phyloP scores from a whole-genome alignment of 2,888 invertebrate genomes.

The Furcula furcula region DNA sequence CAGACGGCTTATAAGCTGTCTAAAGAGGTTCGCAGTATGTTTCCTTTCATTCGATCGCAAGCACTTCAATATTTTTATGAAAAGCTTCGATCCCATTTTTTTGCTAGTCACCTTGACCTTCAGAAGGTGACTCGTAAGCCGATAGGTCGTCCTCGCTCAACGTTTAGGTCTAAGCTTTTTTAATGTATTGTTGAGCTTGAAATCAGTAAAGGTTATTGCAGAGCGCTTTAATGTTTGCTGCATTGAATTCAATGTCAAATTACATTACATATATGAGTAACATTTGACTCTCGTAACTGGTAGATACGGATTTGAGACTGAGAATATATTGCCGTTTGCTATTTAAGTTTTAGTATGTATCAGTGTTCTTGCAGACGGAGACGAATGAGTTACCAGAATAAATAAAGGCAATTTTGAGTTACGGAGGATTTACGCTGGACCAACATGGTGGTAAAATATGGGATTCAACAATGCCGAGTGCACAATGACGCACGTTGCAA shows the following conservation, averaged over 20 bases:
- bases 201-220: background rate
- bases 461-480: too few species aligned
- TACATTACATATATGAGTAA: too few species aligned
- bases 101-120: background rate
- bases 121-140: background rate
- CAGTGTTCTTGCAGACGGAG: too few species aligned
- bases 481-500: too few species aligned
- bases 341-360: too few species aligned
- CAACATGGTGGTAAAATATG: too few species aligned
- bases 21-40: background rate
- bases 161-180: background rate
- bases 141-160: background rate
- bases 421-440: too few species aligned
- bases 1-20: background rate
- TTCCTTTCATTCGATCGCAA: background rate
- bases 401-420: too few species aligned
- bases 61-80: background rate
- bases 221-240: background rate
- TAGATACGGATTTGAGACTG: too few species aligned
- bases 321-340: too few species aligned
- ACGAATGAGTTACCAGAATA: too few species aligned
- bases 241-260: background rate
- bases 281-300: too few species aligned
- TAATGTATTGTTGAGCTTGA: constrained; percentile 4
- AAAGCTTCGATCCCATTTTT: background rate